phyloP scores from a whole-genome alignment of 2,888 invertebrate genomes.

The Phania funesta region DNA sequence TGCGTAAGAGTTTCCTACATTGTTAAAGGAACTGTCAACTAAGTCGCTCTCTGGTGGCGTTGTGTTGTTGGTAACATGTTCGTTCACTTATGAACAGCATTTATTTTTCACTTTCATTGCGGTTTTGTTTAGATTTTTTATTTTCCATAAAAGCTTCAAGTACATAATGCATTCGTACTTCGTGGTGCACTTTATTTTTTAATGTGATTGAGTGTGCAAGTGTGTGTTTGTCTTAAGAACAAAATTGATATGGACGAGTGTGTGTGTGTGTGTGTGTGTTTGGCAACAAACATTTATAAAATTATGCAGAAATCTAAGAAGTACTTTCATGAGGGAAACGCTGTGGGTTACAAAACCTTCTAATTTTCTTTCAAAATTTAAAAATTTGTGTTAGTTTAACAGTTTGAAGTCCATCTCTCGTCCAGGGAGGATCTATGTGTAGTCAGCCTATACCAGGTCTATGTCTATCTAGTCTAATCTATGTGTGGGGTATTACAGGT shows the following conservation, averaged over 20 bases:
- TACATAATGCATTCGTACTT: constrained; percentile 49
- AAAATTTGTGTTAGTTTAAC: no score
- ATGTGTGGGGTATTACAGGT: no score
- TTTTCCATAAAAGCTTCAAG: constrained; percentile 41
- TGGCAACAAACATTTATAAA: neutral
- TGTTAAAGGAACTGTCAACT: constrained; percentile 46
- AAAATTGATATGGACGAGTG: neutral
- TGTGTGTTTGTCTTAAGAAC: neutral
- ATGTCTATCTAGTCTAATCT: no score
- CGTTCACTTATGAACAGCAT: constrained; percentile 36
- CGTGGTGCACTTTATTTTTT: constrained; percentile 22
- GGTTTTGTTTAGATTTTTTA: constrained; percentile 24
- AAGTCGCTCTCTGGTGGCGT: neutral
- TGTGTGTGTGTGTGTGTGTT: neutral
- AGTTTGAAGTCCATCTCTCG: no score
- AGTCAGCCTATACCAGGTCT: no score
- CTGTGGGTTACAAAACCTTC: no score
- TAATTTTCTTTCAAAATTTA: no score
- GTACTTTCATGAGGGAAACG: no score
- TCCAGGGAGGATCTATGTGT: no score
- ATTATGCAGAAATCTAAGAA: neutral
- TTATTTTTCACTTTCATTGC: constrained; percentile 44
- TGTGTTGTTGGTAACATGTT: constrained; percentile 8
- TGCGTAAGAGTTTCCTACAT: neutral
- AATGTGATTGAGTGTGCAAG: neutral